Evolutionary conservation across 35 echinoderm and acorn worm species (phyloP), one percentile per base, ranked within the genome.

Genomic region (Lytechinus pictus): DNA sequence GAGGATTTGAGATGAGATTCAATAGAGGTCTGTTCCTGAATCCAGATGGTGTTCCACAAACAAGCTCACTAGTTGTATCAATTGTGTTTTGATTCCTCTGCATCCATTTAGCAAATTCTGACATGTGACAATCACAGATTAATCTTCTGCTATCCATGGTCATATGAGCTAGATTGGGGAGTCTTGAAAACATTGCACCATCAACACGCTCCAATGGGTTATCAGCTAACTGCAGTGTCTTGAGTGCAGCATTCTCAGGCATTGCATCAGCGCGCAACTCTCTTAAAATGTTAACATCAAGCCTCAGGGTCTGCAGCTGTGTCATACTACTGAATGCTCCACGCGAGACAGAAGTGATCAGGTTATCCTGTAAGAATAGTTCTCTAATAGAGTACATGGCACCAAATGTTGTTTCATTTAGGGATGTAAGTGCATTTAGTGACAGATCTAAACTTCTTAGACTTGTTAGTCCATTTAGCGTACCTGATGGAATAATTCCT

Each of bases 111-210:
- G 94, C 92, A 96, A 99, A 99, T 29, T 89, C 86, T 14, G n/a
- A 27, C 56, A 99, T 61, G 8, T 95, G 92, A 86, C 98, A 99
- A 61, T 99, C 98, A 86, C 98, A 99, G 9, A 93, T 97, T 28
- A 99, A 90, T 86, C 87, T 92, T 27, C 95, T 97, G 52, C 87
- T 97, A 28, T 95, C 94, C 3, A 98, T 90, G 27, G 97, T 96
- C 16, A 99, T 95, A 54, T 96, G 94, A 89, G 91, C 52, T 1
- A 99, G 54, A 54, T 57, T 44, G 1, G 14, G 14, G 19, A 99
- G 52, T 4, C 86, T 86, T 0, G 27, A 54, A 27, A 99, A 28
- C 86, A 91, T 86, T 27, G 79, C 94, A 11, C 87, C 96, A 24
- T 97, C 95, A 27, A 99, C 86, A 28, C 86, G 57, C 12, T 96